Conservation (phyloP, 1,140 invertebrate genomes). For the Drosophila nasuta region DNA sequence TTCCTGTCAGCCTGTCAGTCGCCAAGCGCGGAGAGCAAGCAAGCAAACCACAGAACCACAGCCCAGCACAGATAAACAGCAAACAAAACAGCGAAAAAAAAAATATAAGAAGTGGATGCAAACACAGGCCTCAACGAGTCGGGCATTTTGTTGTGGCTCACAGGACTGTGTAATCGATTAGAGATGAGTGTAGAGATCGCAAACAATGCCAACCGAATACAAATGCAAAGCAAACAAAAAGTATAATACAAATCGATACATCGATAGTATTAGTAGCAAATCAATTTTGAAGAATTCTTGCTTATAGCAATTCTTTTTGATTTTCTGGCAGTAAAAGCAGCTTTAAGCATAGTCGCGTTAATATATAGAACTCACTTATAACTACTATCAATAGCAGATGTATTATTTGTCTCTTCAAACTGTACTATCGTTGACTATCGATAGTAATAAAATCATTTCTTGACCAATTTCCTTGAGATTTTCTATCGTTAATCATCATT, state of each 20-base stretch:
- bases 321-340: too few relatives aligned
- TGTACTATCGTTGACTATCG: too few relatives aligned
- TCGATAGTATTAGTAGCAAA: too few relatives aligned
- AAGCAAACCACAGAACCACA: not conserved
- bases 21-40: not conserved
- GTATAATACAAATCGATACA: not conserved
- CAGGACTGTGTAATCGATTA: constrained; percentile 20
- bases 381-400: too few relatives aligned
- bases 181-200: not conserved
- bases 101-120: not conserved
- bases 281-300: too few relatives aligned
- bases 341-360: too few relatives aligned
- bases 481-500: too few relatives aligned
- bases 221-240: not conserved
- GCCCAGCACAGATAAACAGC: not conserved
- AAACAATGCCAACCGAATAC: not conserved
- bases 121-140: not conserved
- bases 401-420: too few relatives aligned
- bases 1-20: not conserved
- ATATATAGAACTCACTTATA: too few relatives aligned
- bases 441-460: too few relatives aligned
- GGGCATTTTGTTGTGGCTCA: constrained; percentile 7
- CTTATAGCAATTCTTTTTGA: too few relatives aligned
- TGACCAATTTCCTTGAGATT: too few relatives aligned
- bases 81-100: not conserved